Evolutionary conservation across 2,113 vertebrate genomes (phyloP).

Genomic region (Poeciliopsis turrubarensis): DNA sequence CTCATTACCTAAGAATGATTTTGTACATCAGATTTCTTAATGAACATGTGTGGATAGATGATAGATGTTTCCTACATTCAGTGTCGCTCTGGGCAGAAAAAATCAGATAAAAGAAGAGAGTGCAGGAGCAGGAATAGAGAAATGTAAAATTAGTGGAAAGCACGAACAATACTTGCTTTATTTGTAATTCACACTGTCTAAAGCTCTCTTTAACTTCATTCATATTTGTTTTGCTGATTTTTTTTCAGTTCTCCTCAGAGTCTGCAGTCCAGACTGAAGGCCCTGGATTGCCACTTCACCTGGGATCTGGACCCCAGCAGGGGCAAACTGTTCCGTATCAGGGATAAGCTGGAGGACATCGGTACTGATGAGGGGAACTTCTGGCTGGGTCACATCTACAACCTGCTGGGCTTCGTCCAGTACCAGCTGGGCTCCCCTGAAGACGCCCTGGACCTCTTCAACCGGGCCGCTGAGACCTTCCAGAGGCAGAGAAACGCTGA

Average conservation of each 20-base stretch:
- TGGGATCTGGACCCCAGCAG: constrained; percentile 22
- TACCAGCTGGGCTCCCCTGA: constrained; percentile 5
- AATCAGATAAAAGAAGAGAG: no score
- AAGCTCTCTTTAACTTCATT: neutral
- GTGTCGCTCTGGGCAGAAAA: no score
- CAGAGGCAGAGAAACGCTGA: constrained; percentile 17
- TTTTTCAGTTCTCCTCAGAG: constrained; percentile 36
- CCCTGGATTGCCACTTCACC: constrained; percentile 63
- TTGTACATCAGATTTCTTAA: no score
- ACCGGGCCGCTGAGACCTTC: constrained; percentile 41
- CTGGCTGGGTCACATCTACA: constrained; percentile 63
- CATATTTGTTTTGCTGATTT: neutral
- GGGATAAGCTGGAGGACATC: constrained; percentile 43
- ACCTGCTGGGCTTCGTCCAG: constrained; percentile 50
- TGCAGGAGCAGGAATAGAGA: no score
- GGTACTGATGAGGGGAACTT: constrained; percentile 8
- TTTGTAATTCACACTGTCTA: neutral
- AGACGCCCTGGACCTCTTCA: constrained; percentile 32
- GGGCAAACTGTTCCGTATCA: neutral
- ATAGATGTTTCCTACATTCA: no score
- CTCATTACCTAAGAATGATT: no score
- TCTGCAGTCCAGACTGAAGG: constrained; percentile 30
- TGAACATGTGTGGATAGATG: no score
- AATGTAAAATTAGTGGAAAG: no score
- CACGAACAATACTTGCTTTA: no score